Base-by-base conservation (phyloP, 1,140 invertebrate genomes). In the Leptoteleia sp. region DNA sequence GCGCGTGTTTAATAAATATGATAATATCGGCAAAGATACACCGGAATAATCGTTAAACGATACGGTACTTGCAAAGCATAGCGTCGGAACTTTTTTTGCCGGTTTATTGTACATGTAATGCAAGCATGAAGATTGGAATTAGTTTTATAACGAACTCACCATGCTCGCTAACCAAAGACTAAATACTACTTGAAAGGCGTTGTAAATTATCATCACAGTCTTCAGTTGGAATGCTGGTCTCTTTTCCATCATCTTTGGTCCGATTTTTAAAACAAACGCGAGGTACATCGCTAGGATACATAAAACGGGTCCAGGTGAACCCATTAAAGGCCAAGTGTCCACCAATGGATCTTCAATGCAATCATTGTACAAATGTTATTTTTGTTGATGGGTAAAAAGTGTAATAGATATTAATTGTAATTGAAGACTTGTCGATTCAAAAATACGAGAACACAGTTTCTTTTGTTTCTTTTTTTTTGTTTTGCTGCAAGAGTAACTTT, bases 321-420 rank as follows among this genome's bases (percentile, higher is more conserved):
- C 82, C 94, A 96, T 95, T 15, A 96, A 86, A 0, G 92, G 89
- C 94, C 94, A 96, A 3, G 92, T 90, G 64, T 94, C 92, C 16
- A 92, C 91, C 61, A 91, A 87, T 0, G 89, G 87, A 86, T 93
- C 93, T 93, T 72, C 12, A 70, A 62, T 22, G 68, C 12, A 50
- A 52, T 59, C 4, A 17, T 42, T 57, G 22, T 15, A 3, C 29
- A 13, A 48, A 5, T 29, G 15, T 27, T 8, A 15, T 12, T 45
- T 70, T 37, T 38, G 8, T 27, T 45, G n/a, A n/a, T n/a, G n/a
- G n/a, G n/a, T n/a, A n/a, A n/a, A n/a, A n/a, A n/a, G n/a, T n/a
- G n/a, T n/a, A n/a, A n/a, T n/a, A n/a, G n/a, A n/a, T n/a, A n/a
- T n/a, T n/a, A n/a, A n/a, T n/a, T n/a, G n/a, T n/a, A n/a, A n/a